These are phyloP conservation scores for Proteles cristata DNA, from an alignment of 2,113 vertebrate species.

Conservation along the genomic window DNA sequence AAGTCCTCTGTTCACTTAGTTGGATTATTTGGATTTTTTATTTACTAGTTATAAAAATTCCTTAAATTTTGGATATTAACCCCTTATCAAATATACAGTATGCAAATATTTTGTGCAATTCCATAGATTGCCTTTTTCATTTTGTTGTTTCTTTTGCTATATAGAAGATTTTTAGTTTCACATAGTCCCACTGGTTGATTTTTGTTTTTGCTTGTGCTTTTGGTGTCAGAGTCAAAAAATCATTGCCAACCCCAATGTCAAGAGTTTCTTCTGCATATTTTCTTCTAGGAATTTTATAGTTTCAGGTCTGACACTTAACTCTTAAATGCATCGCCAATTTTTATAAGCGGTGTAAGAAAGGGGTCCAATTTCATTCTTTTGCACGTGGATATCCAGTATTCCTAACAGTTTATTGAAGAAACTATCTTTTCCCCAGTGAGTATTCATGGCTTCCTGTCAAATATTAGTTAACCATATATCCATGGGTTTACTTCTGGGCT, in stretches of 20 bases:
- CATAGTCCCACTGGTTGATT: not conserved
- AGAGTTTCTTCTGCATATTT: not conserved
- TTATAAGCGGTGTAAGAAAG: not conserved
- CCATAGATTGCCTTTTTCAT: not conserved
- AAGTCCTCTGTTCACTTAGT: not conserved
- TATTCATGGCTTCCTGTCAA: not conserved
- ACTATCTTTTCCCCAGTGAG: not conserved
- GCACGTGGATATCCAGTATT: not conserved
- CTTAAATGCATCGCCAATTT: not conserved
- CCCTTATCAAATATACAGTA: not conserved
- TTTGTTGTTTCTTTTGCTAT: not conserved
- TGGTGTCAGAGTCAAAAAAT: not conserved
- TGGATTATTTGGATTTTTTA: not conserved
- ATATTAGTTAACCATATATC: not conserved
- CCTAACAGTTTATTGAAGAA: not conserved
- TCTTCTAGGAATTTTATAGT: not conserved
- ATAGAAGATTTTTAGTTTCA: not conserved
- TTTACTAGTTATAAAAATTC: not conserved
- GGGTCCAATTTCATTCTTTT: not conserved
- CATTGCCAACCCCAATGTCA: not conserved
- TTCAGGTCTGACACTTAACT: not conserved
- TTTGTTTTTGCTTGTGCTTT: not conserved
- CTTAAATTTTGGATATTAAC: not conserved
- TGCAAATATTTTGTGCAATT: not conserved
- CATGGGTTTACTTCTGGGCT: not conserved